Percentiles rank a stretch among this genome's conserved stretches.
These are phyloP conservation scores for Tuta absoluta DNA, from an alignment of 2,888 invertebrate species.

Conservation along the genomic window DNA sequence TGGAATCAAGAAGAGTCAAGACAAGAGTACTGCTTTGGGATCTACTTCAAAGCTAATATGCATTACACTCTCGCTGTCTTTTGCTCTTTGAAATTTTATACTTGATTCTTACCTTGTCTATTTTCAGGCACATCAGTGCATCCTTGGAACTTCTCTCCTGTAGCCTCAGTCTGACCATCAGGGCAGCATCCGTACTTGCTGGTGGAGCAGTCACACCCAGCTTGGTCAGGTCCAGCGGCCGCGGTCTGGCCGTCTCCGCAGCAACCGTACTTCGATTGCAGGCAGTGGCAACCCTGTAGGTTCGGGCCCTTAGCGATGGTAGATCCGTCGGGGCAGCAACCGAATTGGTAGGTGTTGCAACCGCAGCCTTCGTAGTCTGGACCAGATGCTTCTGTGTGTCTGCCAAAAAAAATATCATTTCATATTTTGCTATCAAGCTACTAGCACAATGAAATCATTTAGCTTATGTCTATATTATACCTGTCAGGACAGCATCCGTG, in stretches of 20 bases:
- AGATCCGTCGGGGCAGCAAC: slow-evolving; percentile 93
- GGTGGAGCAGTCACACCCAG: slow-evolving; percentile 91
- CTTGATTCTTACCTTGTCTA: slow-evolving; percentile 80
- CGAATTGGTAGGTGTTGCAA: slow-evolving; percentile 92
- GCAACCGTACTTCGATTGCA: slow-evolving; percentile 88
- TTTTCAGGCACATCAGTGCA: slow-evolving; percentile 87
- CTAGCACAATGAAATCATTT: too few species aligned
- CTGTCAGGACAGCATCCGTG: slow-evolving; percentile 94
- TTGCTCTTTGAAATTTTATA: neutral
- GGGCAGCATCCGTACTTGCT: slow-evolving; percentile 92
- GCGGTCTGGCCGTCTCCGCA: slow-evolving; percentile 91
- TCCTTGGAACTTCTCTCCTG: slow-evolving; percentile 91
- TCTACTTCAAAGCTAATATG: too few species aligned
- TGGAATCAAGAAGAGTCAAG: too few species aligned
- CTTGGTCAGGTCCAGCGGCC: slow-evolving; percentile 87
- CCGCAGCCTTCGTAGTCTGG: slow-evolving; percentile 90
- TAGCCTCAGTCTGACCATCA: slow-evolving; percentile 89
- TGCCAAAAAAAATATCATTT: slow-evolving; percentile 34
- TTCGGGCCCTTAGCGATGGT: slow-evolving; percentile 85
- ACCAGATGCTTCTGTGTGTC: slow-evolving; percentile 87
- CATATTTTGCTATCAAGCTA: too few species aligned
- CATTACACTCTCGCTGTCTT: too few species aligned
- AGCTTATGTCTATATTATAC: slow-evolving; percentile 40
- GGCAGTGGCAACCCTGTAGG: slow-evolving; percentile 87
- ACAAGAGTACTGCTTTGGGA: too few species aligned